A percentile compares a stretch with the other conserved stretches of the same genome.
phyloP scores from a whole-genome alignment of 2,113 vertebrate genomes.

The Sarotherodon lohbergeri region DNA sequence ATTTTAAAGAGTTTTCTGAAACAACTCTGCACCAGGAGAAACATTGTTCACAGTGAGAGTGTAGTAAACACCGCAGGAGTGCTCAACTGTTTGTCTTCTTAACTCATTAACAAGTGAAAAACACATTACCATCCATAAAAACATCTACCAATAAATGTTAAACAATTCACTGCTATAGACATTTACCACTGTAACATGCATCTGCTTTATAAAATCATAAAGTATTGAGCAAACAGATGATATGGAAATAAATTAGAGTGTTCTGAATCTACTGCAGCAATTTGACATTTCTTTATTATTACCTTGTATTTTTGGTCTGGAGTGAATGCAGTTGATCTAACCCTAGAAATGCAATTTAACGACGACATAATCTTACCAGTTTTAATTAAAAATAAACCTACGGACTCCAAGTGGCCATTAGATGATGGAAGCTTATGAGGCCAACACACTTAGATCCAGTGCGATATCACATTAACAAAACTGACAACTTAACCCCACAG shows the following conservation, averaged over 20 bases:
- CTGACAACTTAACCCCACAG: background rate
- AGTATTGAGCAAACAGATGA: background rate
- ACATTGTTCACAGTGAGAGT: background rate
- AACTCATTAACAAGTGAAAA: background rate
- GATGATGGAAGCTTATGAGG: conserved; percentile 8
- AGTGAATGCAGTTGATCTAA: conserved; percentile 27
- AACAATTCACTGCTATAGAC: background rate
- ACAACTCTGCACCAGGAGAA: background rate
- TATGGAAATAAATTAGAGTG: background rate
- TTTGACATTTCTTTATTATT: conserved; percentile 1
- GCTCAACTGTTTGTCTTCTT: background rate
- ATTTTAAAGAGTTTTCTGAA: background rate
- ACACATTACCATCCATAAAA: background rate
- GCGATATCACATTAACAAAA: conserved; percentile 2
- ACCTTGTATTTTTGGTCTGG: background rate
- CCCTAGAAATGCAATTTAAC: background rate
- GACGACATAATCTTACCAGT: background rate
- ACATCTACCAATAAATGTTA: background rate
- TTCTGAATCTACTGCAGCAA: background rate
- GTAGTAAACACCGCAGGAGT: background rate
- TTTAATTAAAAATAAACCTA: conserved; percentile 38
- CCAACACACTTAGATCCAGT: background rate
- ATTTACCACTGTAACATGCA: background rate
- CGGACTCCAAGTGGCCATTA: conserved; percentile 4
- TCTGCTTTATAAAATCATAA: background rate